Conservation (phyloP, 2,888 invertebrate genomes). For the Drosophila affinis region DNA sequence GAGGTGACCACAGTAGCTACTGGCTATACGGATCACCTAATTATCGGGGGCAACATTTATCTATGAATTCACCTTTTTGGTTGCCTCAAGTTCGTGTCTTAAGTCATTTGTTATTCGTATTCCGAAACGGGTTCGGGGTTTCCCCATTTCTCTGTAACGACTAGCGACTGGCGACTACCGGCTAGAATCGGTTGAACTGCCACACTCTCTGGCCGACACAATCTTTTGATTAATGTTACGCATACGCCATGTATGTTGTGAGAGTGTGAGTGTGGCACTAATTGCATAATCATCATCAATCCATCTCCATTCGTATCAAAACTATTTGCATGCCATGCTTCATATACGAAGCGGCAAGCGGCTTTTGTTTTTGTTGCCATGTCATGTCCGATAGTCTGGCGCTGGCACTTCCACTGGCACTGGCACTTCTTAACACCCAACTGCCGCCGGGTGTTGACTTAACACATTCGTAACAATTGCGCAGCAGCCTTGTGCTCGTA, state of each 20-base stretch:
- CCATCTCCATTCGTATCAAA: constrained; percentile 5
- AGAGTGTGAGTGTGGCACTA: constrained; percentile 45
- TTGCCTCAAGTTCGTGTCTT: constrained; percentile 10
- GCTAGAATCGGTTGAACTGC: neutral
- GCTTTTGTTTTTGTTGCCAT: constrained; percentile 30
- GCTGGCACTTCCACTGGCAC: constrained; percentile 24
- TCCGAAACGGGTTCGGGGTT: constrained; percentile 1
- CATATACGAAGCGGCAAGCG: constrained; percentile 1
- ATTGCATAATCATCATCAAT: constrained; percentile 66
- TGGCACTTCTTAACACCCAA: constrained; percentile 62
- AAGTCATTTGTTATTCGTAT: constrained; percentile 12
- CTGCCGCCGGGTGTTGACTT: constrained; percentile 55
- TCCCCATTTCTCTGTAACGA: neutral
- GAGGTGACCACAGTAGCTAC: constrained; percentile 28
- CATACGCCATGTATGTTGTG: constrained; percentile 35
- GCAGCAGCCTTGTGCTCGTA: constrained; percentile 58
- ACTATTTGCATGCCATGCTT: constrained; percentile 66
- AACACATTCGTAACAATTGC: constrained; percentile 77
- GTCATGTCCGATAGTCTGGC: constrained; percentile 18
- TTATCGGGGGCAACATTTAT: constrained; percentile 11
- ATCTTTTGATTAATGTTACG: constrained; percentile 43
- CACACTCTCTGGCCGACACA: constrained; percentile 2
- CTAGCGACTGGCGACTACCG: neutral
- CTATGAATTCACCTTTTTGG: neutral
- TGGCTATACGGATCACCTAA: constrained; percentile 29